Percentiles rank a stretch among this genome's conserved stretches.
These are phyloP conservation scores for Thymelicus acteon DNA, from an alignment of 2,888 invertebrate genomes.

Conservation along the genomic window DNA sequence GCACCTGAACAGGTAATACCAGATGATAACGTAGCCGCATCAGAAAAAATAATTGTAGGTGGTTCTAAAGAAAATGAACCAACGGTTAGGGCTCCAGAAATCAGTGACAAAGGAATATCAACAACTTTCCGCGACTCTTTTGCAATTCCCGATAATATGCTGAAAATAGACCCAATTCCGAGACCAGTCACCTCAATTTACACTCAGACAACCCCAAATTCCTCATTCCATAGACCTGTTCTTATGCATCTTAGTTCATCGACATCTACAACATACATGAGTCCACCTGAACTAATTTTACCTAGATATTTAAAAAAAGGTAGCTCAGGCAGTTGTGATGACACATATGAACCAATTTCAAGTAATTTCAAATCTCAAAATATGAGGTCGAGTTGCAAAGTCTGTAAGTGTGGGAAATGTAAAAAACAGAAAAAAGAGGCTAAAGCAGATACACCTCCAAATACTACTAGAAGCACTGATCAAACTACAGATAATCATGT, in stretches of 20 bases:
- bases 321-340: slow-evolving; percentile 50
- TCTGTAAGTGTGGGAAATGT: slow-evolving; percentile 51
- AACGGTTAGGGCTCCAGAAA: slow-evolving; percentile 10
- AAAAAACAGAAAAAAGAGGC: slow-evolving; percentile 39
- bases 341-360: slow-evolving; percentile 48
- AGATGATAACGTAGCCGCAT: neutral
- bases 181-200: slow-evolving; percentile 66
- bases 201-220: slow-evolving; percentile 69
- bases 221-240: slow-evolving; percentile 63
- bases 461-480: slow-evolving; percentile 53
- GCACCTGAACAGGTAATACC: neutral
- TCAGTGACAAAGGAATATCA: slow-evolving; percentile 53
- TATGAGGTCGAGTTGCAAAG: slow-evolving; percentile 44
- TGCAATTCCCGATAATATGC: slow-evolving; percentile 45
- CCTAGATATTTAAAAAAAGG: slow-evolving; percentile 62
- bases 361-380: slow-evolving; percentile 44
- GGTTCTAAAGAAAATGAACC: neutral
- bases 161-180: slow-evolving; percentile 49
- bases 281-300: slow-evolving; percentile 75
- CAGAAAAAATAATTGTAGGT: slow-evolving; percentile 17
- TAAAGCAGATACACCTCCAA: slow-evolving; percentile 57
- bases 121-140: slow-evolving; percentile 53
- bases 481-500: slow-evolving; percentile 37
- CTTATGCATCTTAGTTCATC: slow-evolving; percentile 78
- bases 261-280: slow-evolving; percentile 81